phyloP scores from a whole-genome alignment of 2,888 invertebrate genomes.

The Agrochola circellaris region DNA sequence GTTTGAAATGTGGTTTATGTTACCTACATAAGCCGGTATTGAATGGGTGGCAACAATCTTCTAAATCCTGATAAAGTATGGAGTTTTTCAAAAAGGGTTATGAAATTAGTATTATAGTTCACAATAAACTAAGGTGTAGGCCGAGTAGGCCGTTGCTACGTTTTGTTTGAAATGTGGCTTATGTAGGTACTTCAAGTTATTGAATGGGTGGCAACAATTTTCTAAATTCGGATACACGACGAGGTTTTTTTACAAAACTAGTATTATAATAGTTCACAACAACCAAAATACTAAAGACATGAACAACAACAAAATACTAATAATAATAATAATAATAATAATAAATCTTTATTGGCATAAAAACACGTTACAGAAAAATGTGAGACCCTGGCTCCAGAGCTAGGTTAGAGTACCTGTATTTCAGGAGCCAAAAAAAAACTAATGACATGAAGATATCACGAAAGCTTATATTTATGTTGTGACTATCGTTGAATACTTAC shows the following conservation, averaged over 20 bases:
- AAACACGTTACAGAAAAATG: too few species aligned
- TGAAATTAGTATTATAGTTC: not conserved
- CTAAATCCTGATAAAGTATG: not conserved
- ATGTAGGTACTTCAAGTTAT: not conserved
- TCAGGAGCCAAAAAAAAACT: too few species aligned
- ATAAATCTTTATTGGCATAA: too few species aligned
- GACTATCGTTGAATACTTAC: not conserved
- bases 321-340: too few species aligned
- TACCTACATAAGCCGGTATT: not conserved
- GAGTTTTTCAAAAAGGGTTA: not conserved
- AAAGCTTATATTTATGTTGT: not conserved
- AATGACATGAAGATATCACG: not conserved
- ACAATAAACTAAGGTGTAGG: not conserved
- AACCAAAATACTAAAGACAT: not conserved
- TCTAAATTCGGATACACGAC: not conserved
- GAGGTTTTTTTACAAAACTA: not conserved
- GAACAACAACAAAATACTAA: too few species aligned
- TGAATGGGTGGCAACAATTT: not conserved
- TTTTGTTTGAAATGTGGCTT: not conserved
- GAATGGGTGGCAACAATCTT: not conserved
- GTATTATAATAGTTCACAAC: not conserved
- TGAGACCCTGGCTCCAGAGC: too few species aligned
- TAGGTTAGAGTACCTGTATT: too few species aligned
- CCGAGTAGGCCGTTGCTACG: constrained; percentile 23
- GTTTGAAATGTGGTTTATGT: not conserved